Conservation (phyloP, 37 sponge, comb jelly and placozoan genomes). For the Lycopodina hypogea region DNA sequence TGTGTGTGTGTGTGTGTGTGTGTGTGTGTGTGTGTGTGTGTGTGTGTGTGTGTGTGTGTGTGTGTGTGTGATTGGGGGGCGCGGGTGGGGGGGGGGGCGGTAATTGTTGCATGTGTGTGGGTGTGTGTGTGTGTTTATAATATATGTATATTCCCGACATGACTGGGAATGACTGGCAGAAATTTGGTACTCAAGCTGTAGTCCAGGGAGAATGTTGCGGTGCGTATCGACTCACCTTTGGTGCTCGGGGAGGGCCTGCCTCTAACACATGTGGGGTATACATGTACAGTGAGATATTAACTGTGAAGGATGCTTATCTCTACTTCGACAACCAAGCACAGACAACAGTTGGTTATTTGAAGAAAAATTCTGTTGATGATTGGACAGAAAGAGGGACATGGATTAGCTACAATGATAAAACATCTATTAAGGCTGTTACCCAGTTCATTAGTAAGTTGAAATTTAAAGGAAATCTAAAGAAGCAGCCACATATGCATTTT, state of each 20-base stretch:
- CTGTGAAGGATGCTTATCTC: background rate
- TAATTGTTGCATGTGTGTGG: too few species aligned
- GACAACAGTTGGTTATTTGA: slow-evolving; percentile 24
- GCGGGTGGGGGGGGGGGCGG: too few species aligned
- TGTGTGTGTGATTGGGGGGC: too few species aligned
- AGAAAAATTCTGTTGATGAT: slow-evolving; percentile 13
- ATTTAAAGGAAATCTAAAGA: background rate
- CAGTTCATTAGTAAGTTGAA: slow-evolving; percentile 20
- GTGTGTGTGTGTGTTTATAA: too few species aligned
- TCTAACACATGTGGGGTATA: slow-evolving; percentile 20
- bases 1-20: too few species aligned
- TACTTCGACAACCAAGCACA: slow-evolving; percentile 19
- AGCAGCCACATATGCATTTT: background rate
- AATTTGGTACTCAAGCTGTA: slow-evolving; percentile 14
- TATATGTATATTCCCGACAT: slow-evolving; percentile 23
- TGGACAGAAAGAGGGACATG: slow-evolving; percentile 41
- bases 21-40: too few species aligned
- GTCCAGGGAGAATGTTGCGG: slow-evolving; percentile 34
- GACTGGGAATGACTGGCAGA: slow-evolving; percentile 4
- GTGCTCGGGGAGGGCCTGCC: slow-evolving; percentile 14
- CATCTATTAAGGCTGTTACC: slow-evolving; percentile 11
- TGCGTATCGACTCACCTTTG: slow-evolving; percentile 10
- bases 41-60: too few species aligned
- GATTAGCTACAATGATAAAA: slow-evolving; percentile 32
- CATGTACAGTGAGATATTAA: slow-evolving; percentile 34